Percentiles rank a stretch among this genome's conserved stretches.
Conservation (phyloP, 2,888 invertebrate species). For the Geotrupes spiniger region DNA sequence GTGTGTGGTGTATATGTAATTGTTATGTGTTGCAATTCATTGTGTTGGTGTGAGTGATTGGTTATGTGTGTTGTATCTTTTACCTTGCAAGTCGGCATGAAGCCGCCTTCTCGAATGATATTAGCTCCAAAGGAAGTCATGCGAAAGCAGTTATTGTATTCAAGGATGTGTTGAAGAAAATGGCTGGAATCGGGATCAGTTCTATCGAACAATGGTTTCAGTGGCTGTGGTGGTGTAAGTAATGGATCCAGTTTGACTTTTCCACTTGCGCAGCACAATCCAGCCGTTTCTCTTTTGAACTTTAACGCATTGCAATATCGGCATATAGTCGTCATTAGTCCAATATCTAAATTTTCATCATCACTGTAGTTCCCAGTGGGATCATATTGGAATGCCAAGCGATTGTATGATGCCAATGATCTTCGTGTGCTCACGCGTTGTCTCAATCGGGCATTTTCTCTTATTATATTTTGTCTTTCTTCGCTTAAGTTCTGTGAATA, state of each 20-base stretch:
- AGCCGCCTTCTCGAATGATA: conserved; percentile 10
- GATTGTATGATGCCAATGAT: no score
- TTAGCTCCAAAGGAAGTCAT: conserved; percentile 32
- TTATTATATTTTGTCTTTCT: no score
- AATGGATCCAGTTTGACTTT: conserved; percentile 39
- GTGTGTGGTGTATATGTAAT: no score
- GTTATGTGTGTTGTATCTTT: neutral
- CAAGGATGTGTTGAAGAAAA: conserved; percentile 23
- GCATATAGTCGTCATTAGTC: conserved; percentile 36
- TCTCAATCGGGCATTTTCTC: no score
- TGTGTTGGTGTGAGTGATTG: no score
- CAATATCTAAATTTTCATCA: conserved; percentile 10
- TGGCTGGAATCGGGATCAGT: conserved; percentile 12
- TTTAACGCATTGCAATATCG: conserved; percentile 36
- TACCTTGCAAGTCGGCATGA: conserved; percentile 17
- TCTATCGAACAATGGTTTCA: conserved; percentile 19
- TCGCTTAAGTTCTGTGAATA: no score
- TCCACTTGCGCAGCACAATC: conserved; percentile 45
- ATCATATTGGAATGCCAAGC: neutral
- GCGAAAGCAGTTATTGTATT: conserved; percentile 30
- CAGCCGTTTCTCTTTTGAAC: conserved; percentile 41
- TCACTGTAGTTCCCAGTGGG: no score
- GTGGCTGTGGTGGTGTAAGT: conserved; percentile 41
- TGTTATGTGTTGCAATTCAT: no score
- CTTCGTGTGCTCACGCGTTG: no score